Conservation (phyloP, 2,888 invertebrate genomes). For the Microctonus brassicae region DNA sequence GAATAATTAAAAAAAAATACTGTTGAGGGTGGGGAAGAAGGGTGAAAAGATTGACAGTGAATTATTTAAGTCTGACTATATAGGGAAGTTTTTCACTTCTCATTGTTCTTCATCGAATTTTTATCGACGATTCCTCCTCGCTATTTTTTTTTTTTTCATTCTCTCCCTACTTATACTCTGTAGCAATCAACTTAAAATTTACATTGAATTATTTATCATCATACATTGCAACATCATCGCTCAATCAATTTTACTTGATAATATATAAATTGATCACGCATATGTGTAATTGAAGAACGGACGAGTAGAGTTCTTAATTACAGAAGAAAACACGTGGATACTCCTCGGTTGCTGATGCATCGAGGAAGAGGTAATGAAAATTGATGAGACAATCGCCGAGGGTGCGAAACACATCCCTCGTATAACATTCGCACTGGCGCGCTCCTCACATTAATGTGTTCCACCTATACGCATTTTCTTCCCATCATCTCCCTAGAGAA, state of each 20-base stretch:
- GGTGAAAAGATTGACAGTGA: conserved; percentile 67
- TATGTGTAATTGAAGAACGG: conserved; percentile 11
- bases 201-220: background rate
- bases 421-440: conserved; percentile 6
- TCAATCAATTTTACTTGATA: background rate
- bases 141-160: background rate
- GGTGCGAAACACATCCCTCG: conserved; percentile 9
- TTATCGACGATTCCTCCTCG: conserved; percentile 4
- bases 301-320: conserved; percentile 58
- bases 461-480: background rate
- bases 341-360: conserved; percentile 11
- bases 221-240: background rate
- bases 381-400: conserved; percentile 66
- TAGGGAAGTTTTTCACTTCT: conserved; percentile 47
- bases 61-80: conserved; percentile 66
- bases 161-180: background rate
- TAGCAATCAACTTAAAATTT: background rate
- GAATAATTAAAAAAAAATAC: conserved; percentile 66
- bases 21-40: conserved; percentile 51
- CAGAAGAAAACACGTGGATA: conserved; percentile 61
- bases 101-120: conserved; percentile 17
- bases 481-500: conserved; percentile 27
- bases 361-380: conserved; percentile 62
- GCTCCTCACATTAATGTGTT: conserved; percentile 20
- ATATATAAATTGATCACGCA: conserved; percentile 9